Percentiles rank a stretch among this genome's conserved stretches.
These are phyloP conservation scores for Pomatorhinus ruficollis DNA, from an alignment of 2,113 vertebrate species.

Conservation along the genomic window DNA sequence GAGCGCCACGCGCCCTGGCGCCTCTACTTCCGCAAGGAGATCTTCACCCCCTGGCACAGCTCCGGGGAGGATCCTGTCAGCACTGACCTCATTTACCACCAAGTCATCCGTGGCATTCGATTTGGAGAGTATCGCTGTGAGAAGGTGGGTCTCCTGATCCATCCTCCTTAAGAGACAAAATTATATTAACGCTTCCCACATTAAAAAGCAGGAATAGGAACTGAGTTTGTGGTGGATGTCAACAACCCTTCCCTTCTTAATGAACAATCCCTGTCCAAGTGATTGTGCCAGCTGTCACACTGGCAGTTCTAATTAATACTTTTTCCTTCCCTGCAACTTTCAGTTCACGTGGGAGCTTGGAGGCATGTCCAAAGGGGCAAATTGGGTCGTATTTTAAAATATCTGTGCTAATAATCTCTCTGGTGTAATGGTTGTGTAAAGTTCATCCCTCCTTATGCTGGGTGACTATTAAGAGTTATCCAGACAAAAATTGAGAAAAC, in stretches of 20 bases:
- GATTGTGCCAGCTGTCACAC: not conserved
- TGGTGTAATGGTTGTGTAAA: not conserved
- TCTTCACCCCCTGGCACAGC: conserved; percentile 95
- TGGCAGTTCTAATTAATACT: not conserved
- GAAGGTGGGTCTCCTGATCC: conserved; percentile 73
- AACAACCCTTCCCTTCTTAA: not conserved
- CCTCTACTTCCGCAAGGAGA: conserved; percentile 91
- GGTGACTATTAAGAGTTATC: not conserved
- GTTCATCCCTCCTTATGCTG: not conserved
- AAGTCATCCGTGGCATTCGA: conserved; percentile 86
- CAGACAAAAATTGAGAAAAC: not conserved
- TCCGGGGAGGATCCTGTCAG: conserved; percentile 82
- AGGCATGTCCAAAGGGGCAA: not conserved
- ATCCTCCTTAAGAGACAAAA: not conserved
- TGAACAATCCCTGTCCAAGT: not conserved
- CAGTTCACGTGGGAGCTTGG: not conserved
- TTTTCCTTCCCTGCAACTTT: not conserved
- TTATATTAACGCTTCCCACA: not conserved
- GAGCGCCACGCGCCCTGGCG: conserved; percentile 91
- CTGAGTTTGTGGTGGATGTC: not conserved
- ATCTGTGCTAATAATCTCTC: not conserved
- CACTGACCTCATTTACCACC: conserved; percentile 92
- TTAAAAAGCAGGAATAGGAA: not conserved
- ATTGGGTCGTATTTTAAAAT: not conserved
- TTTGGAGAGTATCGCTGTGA: conserved; percentile 88